Base-by-base conservation (phyloP, 2,888 invertebrate species). In the Lasius fuliginosus region DNA sequence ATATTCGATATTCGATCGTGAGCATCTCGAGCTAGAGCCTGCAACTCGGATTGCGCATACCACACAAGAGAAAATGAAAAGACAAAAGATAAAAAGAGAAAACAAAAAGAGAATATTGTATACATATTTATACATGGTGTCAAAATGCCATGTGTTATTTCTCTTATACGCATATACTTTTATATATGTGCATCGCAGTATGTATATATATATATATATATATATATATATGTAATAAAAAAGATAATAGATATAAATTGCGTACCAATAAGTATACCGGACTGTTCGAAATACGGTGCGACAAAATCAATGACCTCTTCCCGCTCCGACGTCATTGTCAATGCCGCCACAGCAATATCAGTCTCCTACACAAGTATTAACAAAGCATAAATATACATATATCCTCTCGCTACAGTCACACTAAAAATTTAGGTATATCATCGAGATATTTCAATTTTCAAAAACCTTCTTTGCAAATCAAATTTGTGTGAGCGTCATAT, bases 261-360 rank as follows among this genome's bases (percentile, higher is more conserved):
- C 68, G 23, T 95, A 98, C 98, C 97, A 88, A 99, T 98, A 6
- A 98, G 96, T 86, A 99, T 97, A n/a, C 98, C 99, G 0, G 98
- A 97, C 94, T 98, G 98, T 91, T 98, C 98, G 91, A 97, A 99
- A 95, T 98, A 98, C 0, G 99, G 99, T 0, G 98, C 97, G 3
- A 98, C 97, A 91, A 98, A 99, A 94, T 99, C 99, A 0, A 99
- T 97, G 0, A 98, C 98, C 94, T 98, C 98, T 93, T 98, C 98
- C 60, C 98, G 96, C 90, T 98, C 98, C 0, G 98, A 98, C 1
- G 98, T 98, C 98, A 99, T 98, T 5, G 98, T 98, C 60, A 98
- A 95, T 0, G 98, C 97, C 0, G 97, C 97, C 0, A 98, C 96
- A 0, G 97, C 97, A 65, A 99, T 96, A 92, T 99, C 98, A 0